These are phyloP conservation scores for Chymomyza caudatula DNA, from an alignment of 2,888 invertebrate genomes.

Conservation along the genomic window DNA sequence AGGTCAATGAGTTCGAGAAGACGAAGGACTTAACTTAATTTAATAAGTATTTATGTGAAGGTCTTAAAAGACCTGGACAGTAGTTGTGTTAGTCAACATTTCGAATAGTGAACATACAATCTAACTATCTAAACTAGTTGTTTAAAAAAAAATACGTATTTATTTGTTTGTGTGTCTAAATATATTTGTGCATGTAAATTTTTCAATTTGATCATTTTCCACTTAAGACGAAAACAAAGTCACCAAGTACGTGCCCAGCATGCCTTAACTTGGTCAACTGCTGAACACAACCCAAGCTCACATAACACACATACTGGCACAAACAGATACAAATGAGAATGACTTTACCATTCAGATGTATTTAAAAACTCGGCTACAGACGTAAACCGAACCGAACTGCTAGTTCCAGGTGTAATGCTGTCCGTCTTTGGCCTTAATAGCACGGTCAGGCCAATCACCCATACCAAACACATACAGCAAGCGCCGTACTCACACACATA, in stretches of 20 bases:
- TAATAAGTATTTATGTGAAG: too few relatives aligned
- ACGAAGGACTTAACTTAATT: too few relatives aligned
- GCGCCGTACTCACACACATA: constrained; percentile 12
- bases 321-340: constrained; percentile 7
- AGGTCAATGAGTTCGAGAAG: too few relatives aligned
- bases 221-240: constrained; percentile 71
- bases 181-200: constrained; percentile 21
- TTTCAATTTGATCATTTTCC: constrained; percentile 71
- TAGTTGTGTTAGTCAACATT: too few relatives aligned
- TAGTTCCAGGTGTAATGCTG: constrained; percentile 64
- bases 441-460: constrained; percentile 51
- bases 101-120: too few relatives aligned
- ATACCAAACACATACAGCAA: constrained; percentile 27
- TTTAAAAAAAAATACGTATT: background rate
- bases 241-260: constrained; percentile 66
- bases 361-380: background rate
- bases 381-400: constrained; percentile 20
- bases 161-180: background rate
- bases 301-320: background rate
- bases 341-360: constrained; percentile 3
- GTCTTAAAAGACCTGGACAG: too few relatives aligned
- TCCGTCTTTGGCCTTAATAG: constrained; percentile 56
- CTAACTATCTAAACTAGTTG: too few relatives aligned
- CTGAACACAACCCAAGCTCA: constrained; percentile 3
- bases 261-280: constrained; percentile 16